phyloP scores from a whole-genome alignment of 2,888 invertebrate genomes.

The Lithophane semibrunnea region DNA sequence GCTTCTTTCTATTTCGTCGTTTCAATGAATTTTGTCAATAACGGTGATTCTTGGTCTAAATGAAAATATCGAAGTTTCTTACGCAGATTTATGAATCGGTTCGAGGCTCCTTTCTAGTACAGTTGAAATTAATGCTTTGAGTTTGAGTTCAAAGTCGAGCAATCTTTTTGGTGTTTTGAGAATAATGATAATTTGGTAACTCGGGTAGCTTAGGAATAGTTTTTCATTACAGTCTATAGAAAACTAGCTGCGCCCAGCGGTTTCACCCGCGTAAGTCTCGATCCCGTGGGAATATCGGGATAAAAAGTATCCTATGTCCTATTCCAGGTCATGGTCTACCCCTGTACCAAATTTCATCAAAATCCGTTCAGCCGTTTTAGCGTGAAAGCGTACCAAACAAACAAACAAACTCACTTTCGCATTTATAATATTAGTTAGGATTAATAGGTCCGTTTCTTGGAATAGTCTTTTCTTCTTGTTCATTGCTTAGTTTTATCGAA shows the following conservation, averaged over 20 bases:
- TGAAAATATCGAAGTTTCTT: conserved; percentile 23
- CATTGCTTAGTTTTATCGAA: neutral
- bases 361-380: too few species aligned
- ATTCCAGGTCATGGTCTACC: too few species aligned
- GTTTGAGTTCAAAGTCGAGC: too few species aligned
- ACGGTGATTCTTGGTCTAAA: conserved; percentile 40
- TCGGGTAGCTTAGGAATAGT: too few species aligned
- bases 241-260: neutral
- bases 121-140: too few species aligned
- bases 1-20: neutral
- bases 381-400: too few species aligned
- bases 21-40: conserved; percentile 22
- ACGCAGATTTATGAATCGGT: conserved; percentile 17
- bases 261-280: too few species aligned
- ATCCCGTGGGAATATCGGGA: too few species aligned
- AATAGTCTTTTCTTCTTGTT: neutral
- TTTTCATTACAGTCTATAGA: neutral
- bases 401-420: too few species aligned
- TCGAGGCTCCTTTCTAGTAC: conserved; percentile 1
- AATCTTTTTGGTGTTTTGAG: neutral
- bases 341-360: too few species aligned
- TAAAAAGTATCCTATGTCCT: too few species aligned
- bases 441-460: neutral
- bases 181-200: neutral
- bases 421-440: too few species aligned